Conservation (phyloP, 2,888 invertebrate species). For the Drosophila nr. perissopoda region DNA sequence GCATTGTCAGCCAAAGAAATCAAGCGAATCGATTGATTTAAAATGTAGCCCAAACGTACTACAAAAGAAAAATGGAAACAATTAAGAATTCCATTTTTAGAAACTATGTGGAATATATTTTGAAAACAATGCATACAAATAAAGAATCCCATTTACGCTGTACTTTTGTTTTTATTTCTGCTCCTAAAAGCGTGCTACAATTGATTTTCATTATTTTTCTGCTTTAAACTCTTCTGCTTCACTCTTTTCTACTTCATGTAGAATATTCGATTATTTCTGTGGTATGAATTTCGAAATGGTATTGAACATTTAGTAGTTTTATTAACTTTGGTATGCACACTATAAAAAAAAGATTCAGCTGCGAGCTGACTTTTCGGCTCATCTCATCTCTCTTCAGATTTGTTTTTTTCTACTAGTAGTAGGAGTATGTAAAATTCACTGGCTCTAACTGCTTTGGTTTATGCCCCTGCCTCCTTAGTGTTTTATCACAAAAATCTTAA, state of each 20-base stretch:
- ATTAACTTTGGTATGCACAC: neutral
- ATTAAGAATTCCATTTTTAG: neutral
- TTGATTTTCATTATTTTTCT: neutral
- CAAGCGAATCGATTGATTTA: neutral
- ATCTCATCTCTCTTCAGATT: neutral
- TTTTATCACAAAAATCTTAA: slow-evolving; percentile 76
- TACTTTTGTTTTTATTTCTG: neutral
- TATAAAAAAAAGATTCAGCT: neutral
- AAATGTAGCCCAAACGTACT: neutral
- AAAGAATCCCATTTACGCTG: neutral
- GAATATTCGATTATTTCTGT: neutral
- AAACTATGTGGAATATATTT: neutral
- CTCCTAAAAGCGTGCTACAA: slow-evolving; percentile 2
- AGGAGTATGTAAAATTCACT: slow-evolving; percentile 71
- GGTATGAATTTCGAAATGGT: neutral
- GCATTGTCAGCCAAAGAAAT: slow-evolving; percentile 17
- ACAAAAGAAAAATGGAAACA: neutral
- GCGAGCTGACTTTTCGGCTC: slow-evolving; percentile 2
- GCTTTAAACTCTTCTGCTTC: neutral
- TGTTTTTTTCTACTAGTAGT: neutral
- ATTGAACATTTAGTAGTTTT: neutral
- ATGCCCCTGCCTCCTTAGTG: slow-evolving; percentile 45
- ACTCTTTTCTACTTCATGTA: neutral
- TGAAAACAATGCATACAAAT: neutral
- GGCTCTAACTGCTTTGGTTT: slow-evolving; percentile 41